A percentile compares a stretch with the other conserved stretches of the same genome.
Conservation (phyloP, 2,113 vertebrate species). For the Corythoichthys haematopterus region DNA sequence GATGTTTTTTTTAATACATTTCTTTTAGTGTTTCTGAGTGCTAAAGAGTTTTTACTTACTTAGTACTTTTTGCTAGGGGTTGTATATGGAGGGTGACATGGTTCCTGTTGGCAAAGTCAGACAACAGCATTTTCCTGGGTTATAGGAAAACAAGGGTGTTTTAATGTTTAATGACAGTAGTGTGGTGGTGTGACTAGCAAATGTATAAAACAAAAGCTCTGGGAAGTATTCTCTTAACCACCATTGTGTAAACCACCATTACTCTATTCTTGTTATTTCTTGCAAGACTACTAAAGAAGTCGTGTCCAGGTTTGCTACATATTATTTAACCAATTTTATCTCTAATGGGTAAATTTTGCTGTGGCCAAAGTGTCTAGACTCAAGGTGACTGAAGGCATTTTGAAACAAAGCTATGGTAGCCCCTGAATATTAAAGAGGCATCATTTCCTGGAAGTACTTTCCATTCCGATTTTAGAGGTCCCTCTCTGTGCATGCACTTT, state of each 20-base stretch:
- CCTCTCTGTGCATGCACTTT: conserved; percentile 1
- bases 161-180: not conserved
- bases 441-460: not conserved
- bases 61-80: no score
- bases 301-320: not conserved
- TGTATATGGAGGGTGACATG: not conserved
- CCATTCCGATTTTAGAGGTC: conserved; percentile 2
- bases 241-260: not conserved
- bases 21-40: no score
- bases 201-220: not conserved
- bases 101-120: not conserved
- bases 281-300: not conserved
- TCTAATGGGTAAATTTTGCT: not conserved
- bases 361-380: not conserved
- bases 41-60: no score
- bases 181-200: not conserved
- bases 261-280: not conserved
- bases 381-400: not conserved
- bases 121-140: not conserved
- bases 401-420: not conserved
- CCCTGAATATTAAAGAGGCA: not conserved
- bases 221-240: no score
- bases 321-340: not conserved
- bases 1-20: no score
- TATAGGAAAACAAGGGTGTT: not conserved